Percentiles rank a stretch among this genome's conserved stretches.
Evolutionary conservation across 2,888 invertebrate genomes (phyloP).

Genomic region (Atethmia centrago): DNA sequence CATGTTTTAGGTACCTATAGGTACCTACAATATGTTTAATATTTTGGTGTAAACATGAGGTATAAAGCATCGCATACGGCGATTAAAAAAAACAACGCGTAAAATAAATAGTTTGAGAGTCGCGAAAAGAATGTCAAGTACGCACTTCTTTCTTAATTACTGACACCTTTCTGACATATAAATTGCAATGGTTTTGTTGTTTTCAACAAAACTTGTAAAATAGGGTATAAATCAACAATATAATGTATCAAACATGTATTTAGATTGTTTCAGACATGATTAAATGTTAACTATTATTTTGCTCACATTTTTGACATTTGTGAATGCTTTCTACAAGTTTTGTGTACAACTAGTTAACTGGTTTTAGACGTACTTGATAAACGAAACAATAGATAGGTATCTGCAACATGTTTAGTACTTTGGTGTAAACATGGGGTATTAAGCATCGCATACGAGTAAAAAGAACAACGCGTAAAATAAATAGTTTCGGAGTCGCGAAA

Average conservation of each 20-base stretch:
- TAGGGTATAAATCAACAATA: neutral
- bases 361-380: neutral
- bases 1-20: no score
- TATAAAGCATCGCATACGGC: no score
- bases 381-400: neutral
- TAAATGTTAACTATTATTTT: neutral
- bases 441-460: neutral
- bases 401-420: neutral
- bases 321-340: neutral
- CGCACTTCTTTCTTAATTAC: no score
- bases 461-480: neutral
- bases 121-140: no score
- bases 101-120: no score
- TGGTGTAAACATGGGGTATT: neutral
- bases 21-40: no score
- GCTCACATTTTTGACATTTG: neutral
- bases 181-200: neutral
- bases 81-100: no score
- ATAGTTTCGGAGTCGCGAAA: neutral
- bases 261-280: neutral
- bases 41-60: no score
- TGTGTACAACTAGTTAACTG: neutral
- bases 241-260: neutral
- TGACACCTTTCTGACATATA: no score
- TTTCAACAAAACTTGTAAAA: neutral